Conservation (phyloP, 2,797 vertebrate genomes). For the Acanthornis magna region DNA sequence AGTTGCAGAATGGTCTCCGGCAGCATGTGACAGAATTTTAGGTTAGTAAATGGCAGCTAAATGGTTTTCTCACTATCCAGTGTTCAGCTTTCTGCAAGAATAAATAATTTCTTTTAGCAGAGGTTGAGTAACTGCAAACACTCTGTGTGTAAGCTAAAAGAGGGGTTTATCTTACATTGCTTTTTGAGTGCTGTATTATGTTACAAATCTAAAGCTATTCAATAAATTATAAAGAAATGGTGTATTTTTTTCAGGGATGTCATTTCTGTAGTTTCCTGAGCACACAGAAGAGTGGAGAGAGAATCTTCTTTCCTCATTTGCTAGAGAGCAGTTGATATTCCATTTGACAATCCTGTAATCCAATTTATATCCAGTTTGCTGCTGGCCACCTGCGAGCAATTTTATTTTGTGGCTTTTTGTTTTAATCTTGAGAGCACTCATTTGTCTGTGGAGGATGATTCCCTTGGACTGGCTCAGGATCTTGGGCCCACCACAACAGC, state of each 20-base stretch:
- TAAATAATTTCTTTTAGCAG: not conserved
- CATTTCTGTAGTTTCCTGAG: not conserved
- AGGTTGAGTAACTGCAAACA: not conserved
- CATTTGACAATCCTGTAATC: not conserved
- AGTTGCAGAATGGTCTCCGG: not conserved
- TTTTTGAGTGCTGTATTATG: not conserved
- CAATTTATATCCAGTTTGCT: conserved; percentile 9
- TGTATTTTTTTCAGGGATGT: not conserved
- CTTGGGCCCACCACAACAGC: not conserved
- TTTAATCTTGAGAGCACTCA: not conserved
- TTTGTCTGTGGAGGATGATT: conserved; percentile 3
- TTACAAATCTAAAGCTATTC: not conserved
- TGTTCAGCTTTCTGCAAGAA: not conserved
- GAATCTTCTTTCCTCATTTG: not conserved
- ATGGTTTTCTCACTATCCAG: not conserved
- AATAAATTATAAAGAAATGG: not conserved
- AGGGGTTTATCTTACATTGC: not conserved
- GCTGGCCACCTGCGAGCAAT: not conserved
- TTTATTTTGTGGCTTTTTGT: not conserved
- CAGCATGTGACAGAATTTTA: not conserved
- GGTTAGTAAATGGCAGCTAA: not conserved
- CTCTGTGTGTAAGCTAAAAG: not conserved
- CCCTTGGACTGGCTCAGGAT: not conserved
- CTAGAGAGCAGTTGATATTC: not conserved
- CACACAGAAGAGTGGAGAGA: not conserved